A percentile compares a stretch with the other conserved stretches of the same genome.
Conservation (phyloP, 2,888 invertebrate genomes). For the Noctua fimbriata region DNA sequence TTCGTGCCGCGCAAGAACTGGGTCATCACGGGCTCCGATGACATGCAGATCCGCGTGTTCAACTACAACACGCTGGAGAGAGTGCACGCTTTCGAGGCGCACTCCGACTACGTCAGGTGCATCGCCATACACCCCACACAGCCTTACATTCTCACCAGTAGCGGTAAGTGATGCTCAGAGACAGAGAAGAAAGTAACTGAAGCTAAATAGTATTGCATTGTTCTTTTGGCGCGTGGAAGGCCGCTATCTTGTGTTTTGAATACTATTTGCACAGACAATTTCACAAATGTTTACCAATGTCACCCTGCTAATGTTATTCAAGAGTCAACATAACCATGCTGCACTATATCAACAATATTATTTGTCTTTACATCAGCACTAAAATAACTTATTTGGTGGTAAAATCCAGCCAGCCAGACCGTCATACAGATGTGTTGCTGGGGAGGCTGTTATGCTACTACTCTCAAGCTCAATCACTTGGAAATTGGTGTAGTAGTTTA, state of each 20-base stretch:
- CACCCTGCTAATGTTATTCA: not conserved
- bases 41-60: constrained; percentile 98
- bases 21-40: constrained; percentile 99
- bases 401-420: not conserved
- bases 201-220: not conserved
- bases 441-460: not conserved
- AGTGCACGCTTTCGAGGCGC: constrained; percentile 99
- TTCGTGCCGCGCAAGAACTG: constrained; percentile 99
- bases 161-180: constrained; percentile 92
- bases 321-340: not conserved
- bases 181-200: not conserved
- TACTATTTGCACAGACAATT: not conserved
- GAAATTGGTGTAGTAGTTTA: not conserved
- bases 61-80: constrained; percentile 99
- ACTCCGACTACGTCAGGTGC: constrained; percentile 99
- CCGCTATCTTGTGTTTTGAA: not conserved
- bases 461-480: too few relatives aligned
- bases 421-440: not conserved
- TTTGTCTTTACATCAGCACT: not conserved
- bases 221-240: not conserved
- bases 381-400: not conserved
- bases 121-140: constrained; percentile 99
- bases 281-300: not conserved
- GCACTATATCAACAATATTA: not conserved
- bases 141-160: constrained; percentile 98